These are phyloP conservation scores for Misgurnus anguillicaudatus DNA, from an alignment of 2,113 vertebrate genomes.

Conservation along the genomic window DNA sequence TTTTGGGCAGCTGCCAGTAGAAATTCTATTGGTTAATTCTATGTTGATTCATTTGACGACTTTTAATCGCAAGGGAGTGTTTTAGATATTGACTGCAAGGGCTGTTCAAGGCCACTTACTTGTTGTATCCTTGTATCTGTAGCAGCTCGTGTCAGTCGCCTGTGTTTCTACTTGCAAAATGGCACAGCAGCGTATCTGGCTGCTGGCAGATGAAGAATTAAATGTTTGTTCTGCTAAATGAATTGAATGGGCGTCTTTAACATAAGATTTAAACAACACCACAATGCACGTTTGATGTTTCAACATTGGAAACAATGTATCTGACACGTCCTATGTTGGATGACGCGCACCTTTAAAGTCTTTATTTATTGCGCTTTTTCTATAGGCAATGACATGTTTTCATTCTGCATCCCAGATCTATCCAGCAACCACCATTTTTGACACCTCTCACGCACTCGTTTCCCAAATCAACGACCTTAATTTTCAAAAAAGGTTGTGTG, in stretches of 20 bases:
- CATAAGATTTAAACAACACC: neutral
- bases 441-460: neutral
- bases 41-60: slow-evolving; percentile 2
- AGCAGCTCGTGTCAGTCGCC: slow-evolving; percentile 19
- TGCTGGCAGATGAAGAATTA: slow-evolving; percentile 33
- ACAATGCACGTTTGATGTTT: neutral
- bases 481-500: slow-evolving; percentile 12
- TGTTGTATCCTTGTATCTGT: slow-evolving; percentile 31
- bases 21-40: slow-evolving; percentile 34
- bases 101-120: slow-evolving; percentile 25
- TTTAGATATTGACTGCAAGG: slow-evolving; percentile 29
- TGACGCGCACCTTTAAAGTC: neutral
- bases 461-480: slow-evolving; percentile 25
- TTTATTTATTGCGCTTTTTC: slow-evolving; percentile 12
- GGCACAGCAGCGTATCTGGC: slow-evolving; percentile 23
- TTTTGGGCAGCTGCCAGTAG: slow-evolving; percentile 32
- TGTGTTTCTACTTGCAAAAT: slow-evolving; percentile 31
- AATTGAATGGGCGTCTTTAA: neutral
- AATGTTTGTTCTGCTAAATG: slow-evolving; percentile 23
- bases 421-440: slow-evolving; percentile 26
- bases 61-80: slow-evolving; percentile 33
- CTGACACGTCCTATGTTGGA: neutral
- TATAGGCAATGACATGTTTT: slow-evolving; percentile 26
- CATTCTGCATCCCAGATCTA: slow-evolving; percentile 27
- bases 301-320: neutral